A percentile compares a stretch with the other conserved stretches of the same genome.
Conservation (phyloP, 1,140 invertebrate species). For the Brachystomella parvula region DNA sequence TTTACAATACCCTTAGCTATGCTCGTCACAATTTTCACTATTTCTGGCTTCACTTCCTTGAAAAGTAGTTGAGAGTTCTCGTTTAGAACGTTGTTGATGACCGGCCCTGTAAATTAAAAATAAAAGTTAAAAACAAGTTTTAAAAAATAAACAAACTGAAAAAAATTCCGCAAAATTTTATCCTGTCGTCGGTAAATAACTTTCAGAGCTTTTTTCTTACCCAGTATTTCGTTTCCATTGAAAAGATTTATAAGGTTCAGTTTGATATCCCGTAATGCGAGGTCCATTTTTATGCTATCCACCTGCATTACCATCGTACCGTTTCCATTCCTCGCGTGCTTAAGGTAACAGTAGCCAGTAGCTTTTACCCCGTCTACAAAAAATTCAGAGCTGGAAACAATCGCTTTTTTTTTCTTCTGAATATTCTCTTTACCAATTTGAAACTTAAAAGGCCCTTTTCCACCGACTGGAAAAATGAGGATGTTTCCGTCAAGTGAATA, state of each 20-base stretch:
- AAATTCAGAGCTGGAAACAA: not conserved
- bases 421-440: slow-evolving; percentile 14
- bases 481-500: slow-evolving; percentile 19
- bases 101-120: slow-evolving; percentile 12
- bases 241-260: slow-evolving; percentile 20
- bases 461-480: slow-evolving; percentile 22
- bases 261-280: slow-evolving; percentile 15
- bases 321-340: slow-evolving; percentile 15
- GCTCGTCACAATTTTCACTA: slow-evolving; percentile 8
- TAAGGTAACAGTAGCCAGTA: slow-evolving; percentile 13
- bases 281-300: slow-evolving; percentile 17
- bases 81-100: slow-evolving; percentile 20
- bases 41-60: slow-evolving; percentile 16
- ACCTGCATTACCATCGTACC: slow-evolving; percentile 5
- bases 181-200: not conserved
- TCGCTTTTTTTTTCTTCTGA: not conserved
- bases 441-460: slow-evolving; percentile 22
- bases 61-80: slow-evolving; percentile 20
- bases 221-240: slow-evolving; percentile 19
- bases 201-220: slow-evolving; percentile 11
- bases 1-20: slow-evolving; percentile 18
- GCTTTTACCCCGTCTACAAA: slow-evolving; percentile 11
- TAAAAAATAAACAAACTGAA: not conserved
- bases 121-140: not conserved
- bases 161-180: not conserved